Evolutionary conservation across 2,888 invertebrate genomes (phyloP).

Genomic region (Spatulosminthurus flaviceps): DNA sequence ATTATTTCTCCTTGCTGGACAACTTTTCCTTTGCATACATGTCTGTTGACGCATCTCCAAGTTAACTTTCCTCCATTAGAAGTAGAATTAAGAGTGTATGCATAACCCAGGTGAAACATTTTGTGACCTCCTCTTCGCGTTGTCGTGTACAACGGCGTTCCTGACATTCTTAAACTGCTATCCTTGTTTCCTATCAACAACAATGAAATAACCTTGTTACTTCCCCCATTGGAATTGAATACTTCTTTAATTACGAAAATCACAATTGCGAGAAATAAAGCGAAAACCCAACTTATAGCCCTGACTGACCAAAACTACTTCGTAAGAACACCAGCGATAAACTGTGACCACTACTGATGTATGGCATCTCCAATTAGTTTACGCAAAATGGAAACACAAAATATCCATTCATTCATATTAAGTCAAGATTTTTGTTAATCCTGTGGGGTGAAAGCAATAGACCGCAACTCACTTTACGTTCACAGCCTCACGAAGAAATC

Average conservation of each 20-base stretch:
- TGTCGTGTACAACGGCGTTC: conserved; percentile 25
- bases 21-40: conserved; percentile 21
- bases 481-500: no score
- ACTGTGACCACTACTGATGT: no score
- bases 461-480: no score
- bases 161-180: conserved; percentile 1
- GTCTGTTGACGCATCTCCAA: conserved; percentile 27
- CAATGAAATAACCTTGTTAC: conserved; percentile 25
- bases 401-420: no score
- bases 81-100: conserved; percentile 30
- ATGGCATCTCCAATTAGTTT: no score
- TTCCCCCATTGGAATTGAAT: neutral
- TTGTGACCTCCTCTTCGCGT: conserved; percentile 26
- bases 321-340: no score
- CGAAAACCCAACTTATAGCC: no score
- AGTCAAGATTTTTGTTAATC: no score
- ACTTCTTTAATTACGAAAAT: neutral
- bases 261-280: neutral
- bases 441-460: no score
- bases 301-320: no score
- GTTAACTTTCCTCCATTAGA: conserved; percentile 20
- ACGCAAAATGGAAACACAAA: no score
- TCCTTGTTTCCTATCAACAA: conserved; percentile 20
- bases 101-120: conserved; percentile 24
- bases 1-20: neutral